A percentile compares a stretch with the other conserved stretches of the same genome.
These are phyloP conservation scores for Syngnathoides biaculeatus DNA, from an alignment of 2,113 vertebrate genomes.

Conservation along the genomic window DNA sequence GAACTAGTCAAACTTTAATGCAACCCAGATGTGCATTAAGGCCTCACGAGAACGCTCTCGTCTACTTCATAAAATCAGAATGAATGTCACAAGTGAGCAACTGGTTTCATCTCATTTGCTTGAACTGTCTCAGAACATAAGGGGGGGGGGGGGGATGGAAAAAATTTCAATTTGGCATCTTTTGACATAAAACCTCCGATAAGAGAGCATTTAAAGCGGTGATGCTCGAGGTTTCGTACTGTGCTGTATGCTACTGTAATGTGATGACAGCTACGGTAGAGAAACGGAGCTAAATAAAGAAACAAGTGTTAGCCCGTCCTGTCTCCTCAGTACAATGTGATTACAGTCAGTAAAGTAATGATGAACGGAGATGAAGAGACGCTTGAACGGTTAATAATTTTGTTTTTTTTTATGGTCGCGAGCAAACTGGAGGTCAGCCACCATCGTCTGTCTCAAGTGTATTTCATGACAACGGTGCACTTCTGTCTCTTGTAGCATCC, in stretches of 20 bases:
- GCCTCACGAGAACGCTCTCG: background rate
- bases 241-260: too few species aligned
- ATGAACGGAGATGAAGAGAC: background rate
- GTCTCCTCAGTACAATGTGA: background rate
- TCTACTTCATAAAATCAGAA: background rate
- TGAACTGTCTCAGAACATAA: background rate
- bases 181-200: too few species aligned
- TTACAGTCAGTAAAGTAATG: background rate
- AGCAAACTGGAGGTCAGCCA: background rate
- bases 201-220: too few species aligned
- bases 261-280: background rate
- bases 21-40: background rate
- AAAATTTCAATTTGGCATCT: background rate
- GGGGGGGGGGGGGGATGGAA: too few species aligned
- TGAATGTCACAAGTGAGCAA: background rate
- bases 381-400: background rate
- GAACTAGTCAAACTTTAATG: conserved; percentile 23
- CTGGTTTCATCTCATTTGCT: background rate
- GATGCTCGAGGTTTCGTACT: too few species aligned
- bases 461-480: background rate
- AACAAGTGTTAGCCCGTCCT: background rate
- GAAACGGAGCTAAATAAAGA: background rate
- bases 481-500: background rate
- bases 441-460: background rate
- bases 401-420: background rate